phyloP scores from a whole-genome alignment of 2,888 invertebrate genomes.

The Hedya salicella region DNA sequence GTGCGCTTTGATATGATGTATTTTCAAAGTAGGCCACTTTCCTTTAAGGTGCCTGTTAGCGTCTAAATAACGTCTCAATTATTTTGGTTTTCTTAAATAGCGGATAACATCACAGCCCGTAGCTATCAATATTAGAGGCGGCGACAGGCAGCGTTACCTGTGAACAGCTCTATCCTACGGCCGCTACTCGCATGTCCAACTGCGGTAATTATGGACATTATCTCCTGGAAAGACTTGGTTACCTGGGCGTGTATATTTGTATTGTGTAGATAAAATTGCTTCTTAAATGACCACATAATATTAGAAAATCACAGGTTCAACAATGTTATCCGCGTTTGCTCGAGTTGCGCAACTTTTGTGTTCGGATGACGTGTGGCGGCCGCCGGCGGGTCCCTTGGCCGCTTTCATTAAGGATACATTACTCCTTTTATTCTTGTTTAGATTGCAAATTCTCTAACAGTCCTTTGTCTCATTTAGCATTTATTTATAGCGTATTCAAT shows the following conservation, averaged over 20 bases:
- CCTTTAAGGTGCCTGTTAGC: not conserved
- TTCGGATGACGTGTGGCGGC: conserved; percentile 49
- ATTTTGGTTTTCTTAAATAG: not conserved
- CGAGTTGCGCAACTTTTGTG: conserved; percentile 43
- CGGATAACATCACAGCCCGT: not conserved
- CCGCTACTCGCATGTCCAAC: not conserved
- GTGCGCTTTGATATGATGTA: not conserved
- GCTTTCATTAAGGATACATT: conserved; percentile 78
- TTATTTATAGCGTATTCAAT: conserved; percentile 82
- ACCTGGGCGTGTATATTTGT: conserved; percentile 18
- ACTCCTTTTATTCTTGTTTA: conserved; percentile 79
- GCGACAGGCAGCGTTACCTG: not conserved
- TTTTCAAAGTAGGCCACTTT: not conserved
- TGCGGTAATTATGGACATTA: not conserved
- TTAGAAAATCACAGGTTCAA: not conserved
- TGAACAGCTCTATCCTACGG: not conserved
- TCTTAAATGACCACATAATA: not conserved
- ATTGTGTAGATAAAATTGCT: not conserved
- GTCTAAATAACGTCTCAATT: not conserved
- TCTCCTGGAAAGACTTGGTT: too few relatives aligned
- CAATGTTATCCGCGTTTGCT: not conserved
- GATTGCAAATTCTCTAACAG: conserved; percentile 75
- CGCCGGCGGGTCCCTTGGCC: conserved; percentile 55
- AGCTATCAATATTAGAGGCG: not conserved
- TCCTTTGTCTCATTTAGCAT: conserved; percentile 82